These are phyloP conservation scores for Mesoligia furuncula DNA, from an alignment of 2,888 invertebrate species.

Conservation along the genomic window DNA sequence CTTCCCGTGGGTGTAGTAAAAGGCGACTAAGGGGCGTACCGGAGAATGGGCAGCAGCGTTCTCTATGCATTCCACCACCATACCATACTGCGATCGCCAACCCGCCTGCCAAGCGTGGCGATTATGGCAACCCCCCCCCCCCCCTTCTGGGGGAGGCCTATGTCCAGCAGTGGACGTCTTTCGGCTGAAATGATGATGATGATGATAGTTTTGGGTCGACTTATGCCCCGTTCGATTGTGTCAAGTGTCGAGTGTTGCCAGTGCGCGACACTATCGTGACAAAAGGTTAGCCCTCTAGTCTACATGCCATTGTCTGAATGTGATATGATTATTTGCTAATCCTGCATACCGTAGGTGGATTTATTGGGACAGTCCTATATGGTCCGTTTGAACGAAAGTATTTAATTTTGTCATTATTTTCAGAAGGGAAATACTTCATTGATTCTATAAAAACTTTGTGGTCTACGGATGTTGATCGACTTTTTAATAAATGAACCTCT, in stretches of 20 bases:
- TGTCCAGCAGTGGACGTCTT: too few species aligned
- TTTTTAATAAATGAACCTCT: too few species aligned
- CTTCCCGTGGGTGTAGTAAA: too few species aligned
- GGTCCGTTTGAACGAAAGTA: conserved; percentile 17
- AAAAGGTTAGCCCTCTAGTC: conserved; percentile 46
- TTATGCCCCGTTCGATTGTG: conserved; percentile 38
- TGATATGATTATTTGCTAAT: conserved; percentile 60
- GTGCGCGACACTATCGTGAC: conserved; percentile 41
- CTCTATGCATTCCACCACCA: too few species aligned
- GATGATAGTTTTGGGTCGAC: conserved; percentile 10
- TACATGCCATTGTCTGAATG: conserved; percentile 59
- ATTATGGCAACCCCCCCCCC: too few species aligned
- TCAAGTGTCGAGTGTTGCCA: conserved; percentile 39
- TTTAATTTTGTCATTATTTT: not conserved
- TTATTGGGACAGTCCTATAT: conserved; percentile 17
- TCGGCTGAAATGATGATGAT: too few species aligned
- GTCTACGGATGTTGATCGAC: not conserved
- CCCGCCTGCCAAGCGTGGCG: too few species aligned
- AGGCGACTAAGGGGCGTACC: too few species aligned
- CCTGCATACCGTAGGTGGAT: conserved; percentile 23
- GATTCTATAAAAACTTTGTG: too few species aligned
- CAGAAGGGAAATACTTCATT: not conserved
- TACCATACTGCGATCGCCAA: too few species aligned
- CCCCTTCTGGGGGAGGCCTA: too few species aligned
- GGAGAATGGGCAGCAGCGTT: too few species aligned